Percentiles rank a stretch among this genome's conserved stretches.
Conservation (phyloP, 2,797 vertebrate species). For the Mormyrus hasselquistii region DNA sequence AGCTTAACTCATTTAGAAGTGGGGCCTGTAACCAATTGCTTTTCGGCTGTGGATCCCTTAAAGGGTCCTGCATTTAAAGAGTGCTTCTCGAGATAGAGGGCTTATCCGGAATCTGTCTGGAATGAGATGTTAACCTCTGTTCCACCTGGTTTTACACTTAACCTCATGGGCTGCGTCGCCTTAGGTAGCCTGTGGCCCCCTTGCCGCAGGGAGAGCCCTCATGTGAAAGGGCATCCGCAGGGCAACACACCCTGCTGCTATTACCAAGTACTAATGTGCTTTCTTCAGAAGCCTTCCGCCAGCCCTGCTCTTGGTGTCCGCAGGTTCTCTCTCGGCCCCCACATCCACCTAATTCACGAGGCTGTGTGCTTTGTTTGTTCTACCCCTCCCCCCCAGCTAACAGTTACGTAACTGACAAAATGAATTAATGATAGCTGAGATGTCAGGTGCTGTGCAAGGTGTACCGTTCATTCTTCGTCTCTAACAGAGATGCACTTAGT, state of each 20-base stretch:
- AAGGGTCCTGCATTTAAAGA: not conserved
- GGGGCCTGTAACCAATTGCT: not conserved
- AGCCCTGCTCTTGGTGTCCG: slow-evolving; percentile 18
- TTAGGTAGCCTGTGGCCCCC: not conserved
- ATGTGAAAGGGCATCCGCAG: not conserved
- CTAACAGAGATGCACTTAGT: slow-evolving; percentile 8
- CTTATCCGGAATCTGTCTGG: not conserved
- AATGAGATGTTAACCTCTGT: not conserved
- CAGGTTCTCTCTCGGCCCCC: slow-evolving; percentile 33
- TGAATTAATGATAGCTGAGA: slow-evolving; percentile 42
- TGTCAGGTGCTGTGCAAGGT: slow-evolving; percentile 12
- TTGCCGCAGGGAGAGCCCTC: not conserved
- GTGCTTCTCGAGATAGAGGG: not conserved
- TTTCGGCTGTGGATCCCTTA: not conserved
- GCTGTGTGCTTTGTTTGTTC: slow-evolving; percentile 29
- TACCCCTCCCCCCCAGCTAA: not conserved
- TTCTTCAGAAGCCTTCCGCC: not conserved
- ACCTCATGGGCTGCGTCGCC: not conserved
- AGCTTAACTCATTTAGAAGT: not conserved
- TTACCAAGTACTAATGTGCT: slow-evolving; percentile 34
- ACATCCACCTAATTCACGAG: slow-evolving; percentile 23
- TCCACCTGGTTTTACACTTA: not conserved
- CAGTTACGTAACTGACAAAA: slow-evolving; percentile 38
- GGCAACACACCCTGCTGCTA: not conserved
- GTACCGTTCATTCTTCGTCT: slow-evolving; percentile 12